These are phyloP conservation scores for Tetrapedia diversipes DNA, from an alignment of 2,888 invertebrate species.

Conservation along the genomic window DNA sequence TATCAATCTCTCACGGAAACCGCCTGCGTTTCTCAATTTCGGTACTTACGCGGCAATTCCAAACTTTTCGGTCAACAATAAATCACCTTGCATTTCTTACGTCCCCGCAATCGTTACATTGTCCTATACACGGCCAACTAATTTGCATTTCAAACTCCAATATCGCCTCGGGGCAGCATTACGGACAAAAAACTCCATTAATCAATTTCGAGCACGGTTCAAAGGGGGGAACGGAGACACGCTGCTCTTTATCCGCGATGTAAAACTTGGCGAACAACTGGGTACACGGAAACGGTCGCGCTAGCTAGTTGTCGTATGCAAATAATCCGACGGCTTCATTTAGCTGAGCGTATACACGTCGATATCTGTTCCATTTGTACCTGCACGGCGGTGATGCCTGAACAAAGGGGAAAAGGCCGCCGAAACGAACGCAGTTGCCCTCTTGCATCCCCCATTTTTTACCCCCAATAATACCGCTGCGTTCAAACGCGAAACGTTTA, in stretches of 20 bases:
- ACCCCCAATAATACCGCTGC: not conserved
- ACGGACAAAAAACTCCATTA: not conserved
- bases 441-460: conserved; percentile 7
- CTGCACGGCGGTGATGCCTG: not conserved
- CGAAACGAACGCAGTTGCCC: conserved; percentile 4
- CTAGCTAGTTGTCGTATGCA: not conserved
- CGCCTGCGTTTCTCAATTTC: too few relatives aligned
- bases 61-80: not conserved
- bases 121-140: not conserved
- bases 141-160: conserved; percentile 8
- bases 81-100: not conserved
- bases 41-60: too few relatives aligned
- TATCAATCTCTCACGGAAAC: too few relatives aligned
- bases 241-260: not conserved
- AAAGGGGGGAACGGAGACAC: too few relatives aligned
- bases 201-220: conserved; percentile 17
- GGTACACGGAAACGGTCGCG: not conserved
- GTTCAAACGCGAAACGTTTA: not conserved
- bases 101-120: not conserved
- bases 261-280: conserved; percentile 14
- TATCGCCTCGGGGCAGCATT: not conserved
- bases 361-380: not conserved
- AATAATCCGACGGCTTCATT: conserved; percentile 9
- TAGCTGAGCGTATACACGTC: conserved; percentile 3
- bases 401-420: conserved; percentile 4